Conservation (phyloP, 1,140 invertebrate genomes). For the Lasioglossum baleicum region DNA sequence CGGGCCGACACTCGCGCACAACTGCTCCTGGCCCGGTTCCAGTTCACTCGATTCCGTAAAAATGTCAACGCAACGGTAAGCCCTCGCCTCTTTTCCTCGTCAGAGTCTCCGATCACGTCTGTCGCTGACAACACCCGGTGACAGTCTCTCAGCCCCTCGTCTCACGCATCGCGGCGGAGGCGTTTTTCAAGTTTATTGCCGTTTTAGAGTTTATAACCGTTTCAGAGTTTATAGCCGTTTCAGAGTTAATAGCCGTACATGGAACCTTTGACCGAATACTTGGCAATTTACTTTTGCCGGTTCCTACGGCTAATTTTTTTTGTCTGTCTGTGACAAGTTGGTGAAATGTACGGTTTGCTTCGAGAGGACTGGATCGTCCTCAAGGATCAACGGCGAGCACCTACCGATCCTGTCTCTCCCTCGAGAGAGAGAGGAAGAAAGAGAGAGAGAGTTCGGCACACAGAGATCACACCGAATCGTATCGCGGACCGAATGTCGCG, state of each 20-base stretch:
- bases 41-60: slow-evolving; percentile 17
- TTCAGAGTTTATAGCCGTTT: too few relatives aligned
- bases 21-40: slow-evolving; percentile 24
- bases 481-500: slow-evolving; percentile 79
- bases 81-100: neutral
- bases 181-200: too few relatives aligned
- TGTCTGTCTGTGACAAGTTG: too few relatives aligned
- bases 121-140: neutral
- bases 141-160: neutral
- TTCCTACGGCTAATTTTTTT: too few relatives aligned
- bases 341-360: too few relatives aligned
- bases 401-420: neutral
- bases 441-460: slow-evolving; percentile 1
- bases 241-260: too few relatives aligned
- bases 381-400: neutral
- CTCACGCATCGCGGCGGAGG: neutral
- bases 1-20: neutral
- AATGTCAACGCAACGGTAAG: slow-evolving; percentile 1
- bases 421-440: too few relatives aligned
- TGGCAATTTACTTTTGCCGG: too few relatives aligned
- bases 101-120: slow-evolving; percentile 10
- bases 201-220: too few relatives aligned
- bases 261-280: too few relatives aligned
- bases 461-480: slow-evolving; percentile 68
- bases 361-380: neutral